A percentile compares a stretch with the other conserved stretches of the same genome.
phyloP scores from a whole-genome alignment of 1,140 invertebrate species.

The Teleopsis dalmanni region DNA sequence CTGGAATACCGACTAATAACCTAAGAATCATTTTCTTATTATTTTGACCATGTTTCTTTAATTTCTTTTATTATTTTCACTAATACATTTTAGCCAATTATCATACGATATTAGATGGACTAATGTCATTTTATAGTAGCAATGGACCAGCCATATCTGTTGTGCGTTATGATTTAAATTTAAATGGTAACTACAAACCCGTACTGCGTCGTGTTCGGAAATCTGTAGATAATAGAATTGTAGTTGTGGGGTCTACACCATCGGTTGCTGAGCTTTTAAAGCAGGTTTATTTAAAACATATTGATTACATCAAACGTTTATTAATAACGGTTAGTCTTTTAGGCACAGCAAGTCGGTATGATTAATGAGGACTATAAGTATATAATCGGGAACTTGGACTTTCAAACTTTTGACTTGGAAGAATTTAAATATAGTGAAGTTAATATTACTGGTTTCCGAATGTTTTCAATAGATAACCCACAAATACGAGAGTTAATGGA shows the following conservation, averaged over 20 bases:
- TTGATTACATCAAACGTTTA: not conserved
- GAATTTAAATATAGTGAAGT: constrained; percentile 74
- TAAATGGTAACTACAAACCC: constrained; percentile 43
- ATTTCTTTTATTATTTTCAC: too few relatives aligned
- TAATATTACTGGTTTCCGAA: constrained; percentile 71
- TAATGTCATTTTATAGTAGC: constrained; percentile 62
- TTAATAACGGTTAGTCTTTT: not conserved
- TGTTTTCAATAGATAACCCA: constrained; percentile 54
- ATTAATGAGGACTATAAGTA: constrained; percentile 69
- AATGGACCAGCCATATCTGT: constrained; percentile 52
- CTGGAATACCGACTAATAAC: too few relatives aligned
- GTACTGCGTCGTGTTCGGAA: constrained; percentile 49
- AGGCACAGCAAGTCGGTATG: constrained; percentile 74
- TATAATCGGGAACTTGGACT: constrained; percentile 70
- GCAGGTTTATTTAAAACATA: constrained; percentile 33
- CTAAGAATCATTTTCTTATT: too few relatives aligned
- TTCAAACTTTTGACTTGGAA: constrained; percentile 70
- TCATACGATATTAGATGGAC: constrained; percentile 65
- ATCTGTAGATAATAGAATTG: constrained; percentile 61
- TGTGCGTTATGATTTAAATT: constrained; percentile 48
- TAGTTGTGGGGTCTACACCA: constrained; percentile 66
- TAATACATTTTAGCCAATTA: constrained; percentile 35
- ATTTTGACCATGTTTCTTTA: too few relatives aligned
- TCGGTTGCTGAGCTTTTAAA: constrained; percentile 59
- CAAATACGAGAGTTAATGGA: constrained; percentile 31